Conservation (phyloP, 2,888 invertebrate genomes). For the Limnephilus rhombicus region DNA sequence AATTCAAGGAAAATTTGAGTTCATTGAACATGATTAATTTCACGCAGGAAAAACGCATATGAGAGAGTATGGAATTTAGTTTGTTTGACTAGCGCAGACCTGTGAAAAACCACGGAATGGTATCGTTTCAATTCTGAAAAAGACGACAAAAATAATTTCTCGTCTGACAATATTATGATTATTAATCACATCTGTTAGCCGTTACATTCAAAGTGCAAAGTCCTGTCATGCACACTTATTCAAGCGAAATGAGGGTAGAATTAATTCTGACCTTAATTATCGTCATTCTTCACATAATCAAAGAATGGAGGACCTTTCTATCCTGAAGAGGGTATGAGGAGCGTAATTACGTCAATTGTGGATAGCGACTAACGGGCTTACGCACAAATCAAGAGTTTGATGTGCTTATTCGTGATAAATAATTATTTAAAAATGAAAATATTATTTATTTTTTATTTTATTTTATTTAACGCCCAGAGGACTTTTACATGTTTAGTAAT, state of each 20-base stretch:
- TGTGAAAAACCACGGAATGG: no score
- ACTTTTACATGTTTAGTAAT: no score
- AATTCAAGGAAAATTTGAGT: no score
- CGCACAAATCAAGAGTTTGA: not conserved
- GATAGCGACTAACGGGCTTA: not conserved
- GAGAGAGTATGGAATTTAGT: no score
- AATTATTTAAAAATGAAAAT: no score
- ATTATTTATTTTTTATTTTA: no score
- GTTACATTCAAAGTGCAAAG: not conserved
- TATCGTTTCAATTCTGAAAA: no score
- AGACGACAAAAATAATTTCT: no score
- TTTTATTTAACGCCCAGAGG: no score
- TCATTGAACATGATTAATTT: no score
- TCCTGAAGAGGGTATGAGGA: not conserved
- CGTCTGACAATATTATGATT: not conserved
- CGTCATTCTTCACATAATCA: not conserved
- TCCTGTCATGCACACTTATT: not conserved
- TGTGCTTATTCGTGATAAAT: not conserved
- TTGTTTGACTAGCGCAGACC: no score
- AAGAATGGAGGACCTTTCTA: not conserved
- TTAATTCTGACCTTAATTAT: slow-evolving; percentile 18
- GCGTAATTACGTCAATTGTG: not conserved
- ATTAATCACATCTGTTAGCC: not conserved
- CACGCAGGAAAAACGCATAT: no score
- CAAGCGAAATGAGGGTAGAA: not conserved